Base-by-base conservation (phyloP, 2,113 vertebrate species). In the Dipodomys stephensi region DNA sequence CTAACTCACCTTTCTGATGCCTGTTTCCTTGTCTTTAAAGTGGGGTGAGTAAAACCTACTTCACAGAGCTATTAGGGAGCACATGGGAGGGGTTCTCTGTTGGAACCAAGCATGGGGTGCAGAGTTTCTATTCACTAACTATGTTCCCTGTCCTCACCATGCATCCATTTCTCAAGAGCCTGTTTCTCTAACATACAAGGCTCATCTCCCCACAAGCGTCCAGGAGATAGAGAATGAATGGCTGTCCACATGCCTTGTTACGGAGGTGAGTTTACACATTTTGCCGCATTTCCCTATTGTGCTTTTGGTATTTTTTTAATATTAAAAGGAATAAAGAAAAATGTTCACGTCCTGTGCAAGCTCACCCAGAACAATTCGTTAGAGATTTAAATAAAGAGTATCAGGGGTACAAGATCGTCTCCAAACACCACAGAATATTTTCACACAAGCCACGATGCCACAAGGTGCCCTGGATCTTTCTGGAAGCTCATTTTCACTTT, bases 251-350 rank as follows among this genome's bases (percentile, higher is more conserved):
- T 30, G 64, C 22, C 88, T 68, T 2, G 2, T 69, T 60, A 46
- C 65, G 91, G 89, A 92, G 76, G 83, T 25, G 49, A 0, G 32
- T 49, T 72, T 93, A 49, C 12, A 6, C 46, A 44, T 22, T 10
- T 9, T 16, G 30, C 1, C 83, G 90, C 69, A 62, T 27, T 77
- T 97, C 94, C 84, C 32, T 39, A 67, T 23, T 28, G 53, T 57
- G 39, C 22, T 67, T 83, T 85, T 22, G 72, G 82, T 12, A 32
- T 60, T n/a, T 28, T 84, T 95, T 91, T 90, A 82, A 53, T 91
- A 87, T 32, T 67, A 83, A 83, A 87, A 39, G 69, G 12, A 83
- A 86, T 39, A 67, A 80, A 49, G 28, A 92, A 84, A 93, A 22
- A 74, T 93, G 32, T 88, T 64, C 44, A 30, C 86, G 44, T 39